Evolutionary conservation across 2,113 vertebrate species (phyloP).

Genomic region (Arizona elegans): DNA sequence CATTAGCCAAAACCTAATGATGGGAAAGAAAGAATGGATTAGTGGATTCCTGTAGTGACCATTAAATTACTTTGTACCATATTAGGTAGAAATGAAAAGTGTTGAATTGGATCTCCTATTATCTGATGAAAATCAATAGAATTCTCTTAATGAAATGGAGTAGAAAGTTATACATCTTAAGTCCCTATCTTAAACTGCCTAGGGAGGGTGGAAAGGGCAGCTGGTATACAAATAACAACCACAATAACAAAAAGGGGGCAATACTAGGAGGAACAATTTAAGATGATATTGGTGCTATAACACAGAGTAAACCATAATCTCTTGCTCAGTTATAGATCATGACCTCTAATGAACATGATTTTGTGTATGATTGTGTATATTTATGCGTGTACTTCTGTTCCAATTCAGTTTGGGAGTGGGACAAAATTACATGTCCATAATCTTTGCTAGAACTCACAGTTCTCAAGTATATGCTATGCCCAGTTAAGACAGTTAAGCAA

Average conservation of each 20-base stretch:
- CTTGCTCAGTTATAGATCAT: background rate
- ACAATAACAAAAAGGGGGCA: background rate
- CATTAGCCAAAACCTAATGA: background rate
- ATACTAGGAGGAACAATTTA: background rate
- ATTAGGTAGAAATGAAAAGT: background rate
- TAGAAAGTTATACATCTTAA: background rate
- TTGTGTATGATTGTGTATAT: background rate
- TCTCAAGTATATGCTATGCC: background rate
- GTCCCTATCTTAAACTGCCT: background rate
- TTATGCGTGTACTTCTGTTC: background rate
- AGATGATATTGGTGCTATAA: background rate
- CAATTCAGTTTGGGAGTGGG: background rate
- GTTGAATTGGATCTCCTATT: background rate
- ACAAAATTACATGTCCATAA: background rate
- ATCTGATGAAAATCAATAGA: background rate
- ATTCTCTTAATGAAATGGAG: background rate
- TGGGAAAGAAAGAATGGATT: background rate
- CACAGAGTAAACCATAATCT: background rate
- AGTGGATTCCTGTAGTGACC: background rate
- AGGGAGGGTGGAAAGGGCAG: background rate
- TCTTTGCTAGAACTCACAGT: background rate
- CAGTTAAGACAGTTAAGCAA: background rate
- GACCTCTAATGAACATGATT: background rate
- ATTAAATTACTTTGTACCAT: background rate
- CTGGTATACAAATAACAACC: background rate